Conservation (phyloP, 1,140 invertebrate genomes). For the Cephus cinctus region DNA sequence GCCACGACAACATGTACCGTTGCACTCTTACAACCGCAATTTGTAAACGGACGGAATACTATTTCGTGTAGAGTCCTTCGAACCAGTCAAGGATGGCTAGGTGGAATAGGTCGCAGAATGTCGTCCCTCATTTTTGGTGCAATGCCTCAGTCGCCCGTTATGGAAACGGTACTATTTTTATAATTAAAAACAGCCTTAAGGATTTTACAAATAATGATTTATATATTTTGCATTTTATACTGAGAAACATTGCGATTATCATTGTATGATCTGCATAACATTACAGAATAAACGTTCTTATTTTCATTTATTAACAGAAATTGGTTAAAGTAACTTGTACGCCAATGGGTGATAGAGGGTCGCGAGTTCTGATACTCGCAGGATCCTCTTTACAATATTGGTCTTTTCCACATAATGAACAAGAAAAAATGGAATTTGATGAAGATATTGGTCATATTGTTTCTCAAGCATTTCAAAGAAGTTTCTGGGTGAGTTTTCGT, state of each 20-base stretch:
- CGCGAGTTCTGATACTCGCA: slow-evolving; percentile 65
- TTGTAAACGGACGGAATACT: slow-evolving; percentile 62
- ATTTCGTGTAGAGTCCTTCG: slow-evolving; percentile 72
- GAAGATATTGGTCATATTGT: slow-evolving; percentile 64
- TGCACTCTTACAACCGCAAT: slow-evolving; percentile 69
- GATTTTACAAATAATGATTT: no score
- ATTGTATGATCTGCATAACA: no score
- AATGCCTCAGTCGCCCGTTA: slow-evolving; percentile 66
- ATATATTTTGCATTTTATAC: no score
- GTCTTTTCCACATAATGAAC: slow-evolving; percentile 57
- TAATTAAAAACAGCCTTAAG: no score
- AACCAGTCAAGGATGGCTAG: slow-evolving; percentile 81
- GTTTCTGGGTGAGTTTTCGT: slow-evolving; percentile 59
- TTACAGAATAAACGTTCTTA: no score
- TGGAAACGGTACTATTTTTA: slow-evolving; percentile 69
- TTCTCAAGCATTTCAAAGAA: slow-evolving; percentile 61
- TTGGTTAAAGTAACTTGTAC: slow-evolving; percentile 61
- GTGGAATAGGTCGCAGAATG: slow-evolving; percentile 81
- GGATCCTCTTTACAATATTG: slow-evolving; percentile 71
- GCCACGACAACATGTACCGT: slow-evolving; percentile 90
- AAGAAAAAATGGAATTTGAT: slow-evolving; percentile 64
- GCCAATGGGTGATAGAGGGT: slow-evolving; percentile 47
- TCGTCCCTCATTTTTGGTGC: slow-evolving; percentile 86
- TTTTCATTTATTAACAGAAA: slow-evolving; percentile 61
- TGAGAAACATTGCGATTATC: no score